phyloP scores from a whole-genome alignment of 2,888 invertebrate genomes.

The Chymomyza fuscimana region DNA sequence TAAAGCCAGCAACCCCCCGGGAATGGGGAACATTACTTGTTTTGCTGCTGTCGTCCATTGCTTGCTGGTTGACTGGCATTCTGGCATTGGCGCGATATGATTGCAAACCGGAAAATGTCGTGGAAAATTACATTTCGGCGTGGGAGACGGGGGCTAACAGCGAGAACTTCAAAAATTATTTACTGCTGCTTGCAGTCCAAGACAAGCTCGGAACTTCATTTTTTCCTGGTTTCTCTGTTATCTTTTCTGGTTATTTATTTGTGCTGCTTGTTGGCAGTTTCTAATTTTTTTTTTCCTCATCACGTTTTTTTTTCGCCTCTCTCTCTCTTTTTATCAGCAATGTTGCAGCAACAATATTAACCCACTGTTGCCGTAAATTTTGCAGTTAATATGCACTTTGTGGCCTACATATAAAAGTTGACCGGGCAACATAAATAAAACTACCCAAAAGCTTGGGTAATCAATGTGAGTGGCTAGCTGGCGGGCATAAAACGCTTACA shows the following conservation, averaged over 20 bases:
- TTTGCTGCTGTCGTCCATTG: conserved; percentile 25
- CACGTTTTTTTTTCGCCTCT: too few species aligned
- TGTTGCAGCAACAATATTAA: conserved; percentile 37
- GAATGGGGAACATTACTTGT: conserved; percentile 9
- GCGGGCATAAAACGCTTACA: conserved; percentile 36
- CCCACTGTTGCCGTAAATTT: conserved; percentile 38
- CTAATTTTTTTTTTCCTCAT: conserved; percentile 61
- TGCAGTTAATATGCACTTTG: conserved; percentile 67
- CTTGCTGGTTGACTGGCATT: conserved; percentile 34
- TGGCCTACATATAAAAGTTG: conserved; percentile 66
- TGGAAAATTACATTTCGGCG: conserved; percentile 71
- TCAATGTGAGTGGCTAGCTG: conserved; percentile 59
- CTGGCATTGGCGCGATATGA: conserved; percentile 72
- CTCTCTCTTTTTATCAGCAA: conserved; percentile 32
- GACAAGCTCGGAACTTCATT: conserved; percentile 66
- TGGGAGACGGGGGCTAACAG: conserved; percentile 23
- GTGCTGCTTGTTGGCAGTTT: conserved; percentile 36
- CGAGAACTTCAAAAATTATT: conserved; percentile 64
- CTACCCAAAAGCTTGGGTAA: conserved; percentile 56
- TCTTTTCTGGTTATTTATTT: conserved; percentile 59
- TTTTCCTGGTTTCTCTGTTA: conserved; percentile 37
- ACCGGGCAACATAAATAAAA: conserved; percentile 66
- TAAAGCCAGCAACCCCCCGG: neutral
- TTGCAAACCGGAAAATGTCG: conserved; percentile 72
- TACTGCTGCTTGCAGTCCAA: conserved; percentile 46